Percentiles rank a stretch among this genome's conserved stretches.
Conservation (phyloP, 2,888 invertebrate genomes). For the Caenorhabditis afra region DNA sequence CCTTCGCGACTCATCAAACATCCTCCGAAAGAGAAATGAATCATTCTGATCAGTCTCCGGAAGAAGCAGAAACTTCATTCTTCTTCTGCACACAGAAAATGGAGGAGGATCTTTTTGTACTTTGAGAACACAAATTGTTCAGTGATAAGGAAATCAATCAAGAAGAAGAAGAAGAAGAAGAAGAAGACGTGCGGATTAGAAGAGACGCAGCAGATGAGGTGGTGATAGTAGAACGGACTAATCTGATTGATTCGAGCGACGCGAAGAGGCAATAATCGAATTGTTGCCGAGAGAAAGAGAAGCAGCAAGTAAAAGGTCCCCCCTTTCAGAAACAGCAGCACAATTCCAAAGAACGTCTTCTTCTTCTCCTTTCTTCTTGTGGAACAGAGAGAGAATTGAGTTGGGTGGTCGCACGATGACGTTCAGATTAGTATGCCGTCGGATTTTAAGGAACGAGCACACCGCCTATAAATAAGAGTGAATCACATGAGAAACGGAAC, state of each 20-base stretch:
- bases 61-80: neutral
- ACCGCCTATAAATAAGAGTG: conserved; percentile 41
- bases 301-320: neutral
- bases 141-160: neutral
- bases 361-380: neutral
- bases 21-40: neutral
- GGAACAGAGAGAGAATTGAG: conserved; percentile 1
- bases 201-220: conserved; percentile 21
- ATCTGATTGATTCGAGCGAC: conserved; percentile 33
- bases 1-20: neutral
- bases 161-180: neutral
- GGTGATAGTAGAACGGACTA: conserved; percentile 1
- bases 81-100: too few species aligned
- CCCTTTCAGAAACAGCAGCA: too few species aligned
- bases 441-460: conserved; percentile 29
- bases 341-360: too few species aligned
- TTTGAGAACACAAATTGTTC: neutral
- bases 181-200: conserved; percentile 7
- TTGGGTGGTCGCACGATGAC: neutral
- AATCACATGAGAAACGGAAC: conserved; percentile 25
- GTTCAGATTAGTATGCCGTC: conserved; percentile 52
- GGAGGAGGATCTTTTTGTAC: neutral
- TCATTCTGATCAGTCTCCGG: conserved; percentile 9
- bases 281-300: conserved; percentile 11
- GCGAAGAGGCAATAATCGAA: conserved; percentile 22